Conservation (phyloP, 92 coral and sea anemone species). For the Epizoanthus fatuus region DNA sequence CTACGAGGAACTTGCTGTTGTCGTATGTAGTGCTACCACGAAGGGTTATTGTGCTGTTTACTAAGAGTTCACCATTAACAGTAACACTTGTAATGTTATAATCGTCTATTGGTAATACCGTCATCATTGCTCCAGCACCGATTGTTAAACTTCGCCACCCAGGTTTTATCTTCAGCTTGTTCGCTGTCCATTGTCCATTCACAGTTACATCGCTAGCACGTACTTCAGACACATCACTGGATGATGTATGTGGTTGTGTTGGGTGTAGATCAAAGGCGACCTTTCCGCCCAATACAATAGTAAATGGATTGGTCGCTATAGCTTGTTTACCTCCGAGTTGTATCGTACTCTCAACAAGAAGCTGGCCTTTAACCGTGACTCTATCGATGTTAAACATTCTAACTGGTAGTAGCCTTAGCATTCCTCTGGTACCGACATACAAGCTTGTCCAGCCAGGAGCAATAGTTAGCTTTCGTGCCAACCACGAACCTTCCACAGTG, state of each 20-base stretch:
- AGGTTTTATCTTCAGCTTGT: conserved; percentile 35
- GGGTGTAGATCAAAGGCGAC: conserved; percentile 2
- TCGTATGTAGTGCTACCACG: conserved; percentile 27
- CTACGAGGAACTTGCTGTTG: conserved; percentile 56
- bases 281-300: neutral
- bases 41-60: conserved; percentile 24
- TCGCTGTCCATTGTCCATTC: conserved; percentile 39
- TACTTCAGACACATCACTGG: conserved; percentile 27
- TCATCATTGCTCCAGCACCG: conserved; percentile 31
- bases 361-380: conserved; percentile 2
- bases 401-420: conserved; percentile 10
- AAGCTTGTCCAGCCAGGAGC: conserved; percentile 80
- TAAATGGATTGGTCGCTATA: neutral
- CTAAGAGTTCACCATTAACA: conserved; percentile 42
- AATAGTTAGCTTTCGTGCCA: conserved; percentile 67
- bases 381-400: conserved; percentile 20
- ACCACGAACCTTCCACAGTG: conserved; percentile 71
- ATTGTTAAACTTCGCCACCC: conserved; percentile 51
- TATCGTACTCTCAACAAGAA: conserved; percentile 33
- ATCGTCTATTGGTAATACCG: conserved; percentile 15
- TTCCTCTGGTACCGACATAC: conserved; percentile 5
- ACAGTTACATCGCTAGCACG: conserved; percentile 29
- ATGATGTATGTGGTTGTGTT: neutral
- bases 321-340: neutral
- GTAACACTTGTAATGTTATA: conserved; percentile 20